Percentiles rank a stretch among this genome's conserved stretches.
These are phyloP conservation scores for Garra rufa DNA, from an alignment of 2,113 vertebrate species.

Conservation along the genomic window DNA sequence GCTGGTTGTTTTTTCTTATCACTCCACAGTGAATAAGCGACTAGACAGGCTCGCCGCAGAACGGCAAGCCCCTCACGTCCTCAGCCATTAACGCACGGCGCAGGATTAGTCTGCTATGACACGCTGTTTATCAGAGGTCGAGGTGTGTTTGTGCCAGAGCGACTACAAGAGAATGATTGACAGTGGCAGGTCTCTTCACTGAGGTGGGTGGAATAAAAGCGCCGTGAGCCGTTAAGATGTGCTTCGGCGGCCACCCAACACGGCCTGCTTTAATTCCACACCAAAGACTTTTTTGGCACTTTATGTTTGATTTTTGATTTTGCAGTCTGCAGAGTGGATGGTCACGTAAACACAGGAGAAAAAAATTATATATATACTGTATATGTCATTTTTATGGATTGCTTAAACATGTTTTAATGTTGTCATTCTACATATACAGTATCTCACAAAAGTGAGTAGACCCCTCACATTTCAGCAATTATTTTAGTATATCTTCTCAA, in stretches of 20 bases:
- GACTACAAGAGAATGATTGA: slow-evolving; percentile 36
- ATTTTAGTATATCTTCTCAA: too few species aligned
- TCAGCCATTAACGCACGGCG: background rate
- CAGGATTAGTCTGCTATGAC: slow-evolving; percentile 7
- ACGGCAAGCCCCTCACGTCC: slow-evolving; percentile 15
- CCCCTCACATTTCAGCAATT: too few species aligned
- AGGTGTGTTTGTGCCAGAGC: slow-evolving; percentile 31
- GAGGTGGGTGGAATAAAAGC: slow-evolving; percentile 12
- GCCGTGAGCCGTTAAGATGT: slow-evolving; percentile 20
- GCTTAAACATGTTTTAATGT: too few species aligned
- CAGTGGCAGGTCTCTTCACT: slow-evolving; percentile 41
- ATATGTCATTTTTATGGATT: too few species aligned
- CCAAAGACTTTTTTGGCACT: background rate
- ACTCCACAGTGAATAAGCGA: background rate
- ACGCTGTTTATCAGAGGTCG: slow-evolving; percentile 37
- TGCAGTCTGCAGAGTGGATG: background rate
- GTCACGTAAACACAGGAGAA: background rate
- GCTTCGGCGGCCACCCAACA: slow-evolving; percentile 21
- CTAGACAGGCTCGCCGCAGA: background rate
- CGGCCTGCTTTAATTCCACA: slow-evolving; percentile 35
- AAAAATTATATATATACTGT: too few species aligned
- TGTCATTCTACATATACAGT: too few species aligned
- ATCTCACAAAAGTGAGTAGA: too few species aligned
- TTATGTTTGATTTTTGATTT: slow-evolving; percentile 3
- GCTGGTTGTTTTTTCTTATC: background rate